Evolutionary conservation across 2,797 vertebrate species (phyloP).

Genomic region (Enteromius radiatus): DNA sequence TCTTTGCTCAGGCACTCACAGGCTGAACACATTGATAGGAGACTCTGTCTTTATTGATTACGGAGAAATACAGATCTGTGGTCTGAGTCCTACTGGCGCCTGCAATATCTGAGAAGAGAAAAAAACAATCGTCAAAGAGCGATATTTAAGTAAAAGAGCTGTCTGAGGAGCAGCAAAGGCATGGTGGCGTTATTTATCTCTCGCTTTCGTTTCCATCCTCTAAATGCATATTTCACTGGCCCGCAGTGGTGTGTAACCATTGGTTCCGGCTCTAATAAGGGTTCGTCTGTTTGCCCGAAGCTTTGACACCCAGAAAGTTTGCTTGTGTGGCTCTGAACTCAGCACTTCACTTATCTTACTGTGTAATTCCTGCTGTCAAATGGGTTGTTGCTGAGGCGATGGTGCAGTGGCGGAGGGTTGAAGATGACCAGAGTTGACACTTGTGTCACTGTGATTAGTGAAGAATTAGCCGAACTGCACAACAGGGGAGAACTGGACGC

Average conservation of each 20-base stretch:
- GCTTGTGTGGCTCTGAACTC: constrained; percentile 40
- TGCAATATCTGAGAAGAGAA: neutral
- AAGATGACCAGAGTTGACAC: constrained; percentile 63
- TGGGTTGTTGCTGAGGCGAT: constrained; percentile 56
- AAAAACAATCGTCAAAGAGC: neutral
- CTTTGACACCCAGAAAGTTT: constrained; percentile 47
- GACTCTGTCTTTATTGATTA: constrained; percentile 32
- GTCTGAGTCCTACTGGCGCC: constrained; percentile 15
- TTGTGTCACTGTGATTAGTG: constrained; percentile 62
- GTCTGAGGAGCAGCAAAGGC: neutral
- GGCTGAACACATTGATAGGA: constrained; percentile 7
- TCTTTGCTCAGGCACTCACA: neutral
- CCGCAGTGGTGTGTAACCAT: constrained; percentile 44
- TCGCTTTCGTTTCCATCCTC: constrained; percentile 24
- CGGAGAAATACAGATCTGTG: constrained; percentile 17
- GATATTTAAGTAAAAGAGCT: constrained; percentile 35
- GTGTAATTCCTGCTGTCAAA: constrained; percentile 60
- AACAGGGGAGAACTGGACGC: constrained; percentile 42
- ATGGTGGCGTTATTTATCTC: neutral
- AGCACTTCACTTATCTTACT: constrained; percentile 51
- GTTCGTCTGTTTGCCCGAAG: constrained; percentile 25
- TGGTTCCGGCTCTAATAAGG: constrained; percentile 39
- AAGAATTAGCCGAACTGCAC: constrained; percentile 57
- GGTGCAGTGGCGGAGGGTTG: constrained; percentile 37
- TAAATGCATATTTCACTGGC: constrained; percentile 48